A percentile compares a stretch with the other conserved stretches of the same genome.
Conservation (phyloP, 1,140 invertebrate genomes). For the Thalassaphorura encarpata region DNA sequence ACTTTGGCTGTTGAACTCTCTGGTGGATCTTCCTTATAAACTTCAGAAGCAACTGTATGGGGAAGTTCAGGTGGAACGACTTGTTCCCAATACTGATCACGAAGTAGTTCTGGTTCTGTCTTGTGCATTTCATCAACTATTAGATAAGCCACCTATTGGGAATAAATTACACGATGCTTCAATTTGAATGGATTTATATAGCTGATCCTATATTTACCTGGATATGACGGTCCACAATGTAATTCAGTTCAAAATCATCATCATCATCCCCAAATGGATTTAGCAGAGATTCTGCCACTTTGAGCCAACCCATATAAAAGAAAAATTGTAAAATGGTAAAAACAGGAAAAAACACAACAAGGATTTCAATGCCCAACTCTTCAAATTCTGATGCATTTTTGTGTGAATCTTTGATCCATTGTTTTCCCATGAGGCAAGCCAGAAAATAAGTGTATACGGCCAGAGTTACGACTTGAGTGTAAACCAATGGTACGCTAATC, state of each 20-base stretch:
- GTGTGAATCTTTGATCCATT: slow-evolving; percentile 55
- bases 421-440: slow-evolving; percentile 64
- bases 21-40: slow-evolving; percentile 65
- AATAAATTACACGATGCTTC: too few relatives aligned
- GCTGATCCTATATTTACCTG: too few relatives aligned
- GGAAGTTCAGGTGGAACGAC: slow-evolving; percentile 71
- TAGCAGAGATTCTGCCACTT: slow-evolving; percentile 39
- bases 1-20: slow-evolving; percentile 73
- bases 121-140: slow-evolving; percentile 90
- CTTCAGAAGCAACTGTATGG: slow-evolving; percentile 67
- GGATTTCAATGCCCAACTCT: slow-evolving; percentile 41
- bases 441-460: slow-evolving; percentile 84
- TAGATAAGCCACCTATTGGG: slow-evolving; percentile 76
- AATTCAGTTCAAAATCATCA: slow-evolving; percentile 43
- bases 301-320: slow-evolving; percentile 43
- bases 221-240: slow-evolving; percentile 32
- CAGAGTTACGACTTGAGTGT: slow-evolving; percentile 83
- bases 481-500: slow-evolving; percentile 82
- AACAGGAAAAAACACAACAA: slow-evolving; percentile 70
- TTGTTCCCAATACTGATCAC: slow-evolving; percentile 82
- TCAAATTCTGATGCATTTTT: slow-evolving; percentile 37
- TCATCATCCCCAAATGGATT: slow-evolving; percentile 47
- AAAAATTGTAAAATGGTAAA: slow-evolving; percentile 48
- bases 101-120: slow-evolving; percentile 72
- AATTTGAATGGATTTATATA: too few relatives aligned